Conservation (phyloP, 2,888 invertebrate species). For the Smittia aterrima region DNA sequence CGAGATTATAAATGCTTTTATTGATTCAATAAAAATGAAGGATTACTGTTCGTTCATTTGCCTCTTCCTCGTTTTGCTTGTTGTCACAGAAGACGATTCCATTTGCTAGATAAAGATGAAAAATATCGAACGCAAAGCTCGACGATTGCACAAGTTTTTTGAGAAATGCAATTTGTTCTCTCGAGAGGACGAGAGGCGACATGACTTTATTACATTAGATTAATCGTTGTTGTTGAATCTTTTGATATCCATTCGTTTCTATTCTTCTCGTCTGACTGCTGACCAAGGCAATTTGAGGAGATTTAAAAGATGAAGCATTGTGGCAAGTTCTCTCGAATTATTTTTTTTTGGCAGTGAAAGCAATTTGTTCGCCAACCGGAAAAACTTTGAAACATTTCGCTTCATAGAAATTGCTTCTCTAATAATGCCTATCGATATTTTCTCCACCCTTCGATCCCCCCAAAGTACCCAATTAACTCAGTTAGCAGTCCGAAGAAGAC, state of each 20-base stretch:
- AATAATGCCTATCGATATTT: constrained; percentile 6
- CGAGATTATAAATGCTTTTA: constrained; percentile 15
- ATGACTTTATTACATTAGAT: constrained; percentile 21
- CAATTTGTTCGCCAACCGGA: not conserved
- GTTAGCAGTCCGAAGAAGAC: not conserved
- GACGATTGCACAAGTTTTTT: not conserved
- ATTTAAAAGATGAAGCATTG: not conserved
- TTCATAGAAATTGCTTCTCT: not conserved
- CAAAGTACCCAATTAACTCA: constrained; percentile 36
- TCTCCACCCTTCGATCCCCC: constrained; percentile 26
- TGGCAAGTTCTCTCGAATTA: no score
- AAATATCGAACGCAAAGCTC: not conserved
- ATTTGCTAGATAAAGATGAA: not conserved
- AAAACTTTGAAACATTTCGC: not conserved
- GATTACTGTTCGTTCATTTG: not conserved
- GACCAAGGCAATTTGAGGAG: not conserved
- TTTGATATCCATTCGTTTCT: not conserved
- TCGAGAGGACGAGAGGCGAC: not conserved
- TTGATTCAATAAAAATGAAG: constrained; percentile 27
- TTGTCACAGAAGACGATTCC: constrained; percentile 4
- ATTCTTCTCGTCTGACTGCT: not conserved
- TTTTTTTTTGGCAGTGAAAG: not conserved
- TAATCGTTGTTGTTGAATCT: constrained; percentile 18
- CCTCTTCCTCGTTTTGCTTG: not conserved
- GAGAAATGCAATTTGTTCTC: constrained; percentile 16